These are phyloP conservation scores for Phalacrocorax aristotelis DNA, from an alignment of 2,113 vertebrate genomes.

Conservation along the genomic window DNA sequence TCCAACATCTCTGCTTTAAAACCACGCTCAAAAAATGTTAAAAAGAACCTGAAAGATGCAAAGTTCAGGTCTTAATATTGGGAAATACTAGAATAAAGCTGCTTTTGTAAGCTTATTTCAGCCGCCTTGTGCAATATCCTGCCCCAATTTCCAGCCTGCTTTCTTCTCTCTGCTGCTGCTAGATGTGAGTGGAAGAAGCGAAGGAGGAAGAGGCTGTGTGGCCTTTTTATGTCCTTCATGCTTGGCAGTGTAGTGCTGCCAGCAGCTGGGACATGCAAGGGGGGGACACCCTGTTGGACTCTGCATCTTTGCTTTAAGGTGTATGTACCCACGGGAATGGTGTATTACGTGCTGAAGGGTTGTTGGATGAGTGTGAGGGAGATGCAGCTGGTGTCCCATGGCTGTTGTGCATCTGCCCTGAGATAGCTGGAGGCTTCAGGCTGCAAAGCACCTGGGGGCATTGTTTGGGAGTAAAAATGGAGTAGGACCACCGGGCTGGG, in stretches of 20 bases:
- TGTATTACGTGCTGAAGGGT: not conserved
- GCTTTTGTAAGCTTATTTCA: not conserved
- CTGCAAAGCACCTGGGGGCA: fast-evolving
- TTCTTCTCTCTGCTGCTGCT: not conserved
- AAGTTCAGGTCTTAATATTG: not conserved
- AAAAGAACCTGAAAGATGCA: not conserved
- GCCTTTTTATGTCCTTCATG: not conserved
- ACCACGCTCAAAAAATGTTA: not conserved
- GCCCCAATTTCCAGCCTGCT: not conserved
- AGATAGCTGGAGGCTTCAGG: not conserved
- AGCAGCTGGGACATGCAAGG: not conserved
- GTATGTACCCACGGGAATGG: not conserved
- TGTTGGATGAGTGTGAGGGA: not conserved
- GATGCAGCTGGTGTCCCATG: not conserved
- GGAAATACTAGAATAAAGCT: not conserved
- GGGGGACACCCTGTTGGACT: not conserved
- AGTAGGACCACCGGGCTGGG: not conserved
- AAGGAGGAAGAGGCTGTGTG: not conserved
- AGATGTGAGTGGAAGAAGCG: not conserved
- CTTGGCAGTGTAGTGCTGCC: not conserved
- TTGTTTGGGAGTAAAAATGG: not conserved
- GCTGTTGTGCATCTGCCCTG: not conserved
- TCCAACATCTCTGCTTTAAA: not conserved
- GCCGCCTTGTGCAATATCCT: not conserved
- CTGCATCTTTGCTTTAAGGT: not conserved